Evolutionary conservation across 2,797 vertebrate genomes (phyloP).

Genomic region (Erpetoichthys calabaricus): DNA sequence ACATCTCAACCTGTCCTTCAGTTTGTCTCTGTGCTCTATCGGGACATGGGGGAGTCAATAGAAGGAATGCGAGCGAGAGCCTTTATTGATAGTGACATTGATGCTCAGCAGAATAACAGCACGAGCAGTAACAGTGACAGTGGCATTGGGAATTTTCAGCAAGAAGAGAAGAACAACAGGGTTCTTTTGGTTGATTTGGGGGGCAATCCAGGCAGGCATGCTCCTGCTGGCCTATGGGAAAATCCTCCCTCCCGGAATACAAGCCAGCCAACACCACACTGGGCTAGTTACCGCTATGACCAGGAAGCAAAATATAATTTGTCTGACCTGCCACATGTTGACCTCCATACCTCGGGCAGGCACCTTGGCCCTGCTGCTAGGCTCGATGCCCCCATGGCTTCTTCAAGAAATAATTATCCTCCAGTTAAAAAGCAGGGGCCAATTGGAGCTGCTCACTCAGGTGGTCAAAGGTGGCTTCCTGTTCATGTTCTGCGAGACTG

Average conservation of each 20-base stretch:
- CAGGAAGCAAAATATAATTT: constrained; percentile 42
- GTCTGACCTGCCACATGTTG: constrained; percentile 53
- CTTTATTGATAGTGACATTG: constrained; percentile 69
- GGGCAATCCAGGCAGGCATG: constrained; percentile 54
- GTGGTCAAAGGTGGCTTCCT: constrained; percentile 75
- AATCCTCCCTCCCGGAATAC: constrained; percentile 35
- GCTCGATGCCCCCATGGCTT: constrained; percentile 50
- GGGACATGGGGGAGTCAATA: constrained; percentile 91
- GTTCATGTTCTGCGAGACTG: constrained; percentile 83
- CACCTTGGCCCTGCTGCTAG: constrained; percentile 48
- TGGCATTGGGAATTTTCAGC: constrained; percentile 85
- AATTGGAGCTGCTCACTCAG: constrained; percentile 33
- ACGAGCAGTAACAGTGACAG: constrained; percentile 97
- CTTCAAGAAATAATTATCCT: constrained; percentile 51
- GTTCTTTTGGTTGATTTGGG: constrained; percentile 87
- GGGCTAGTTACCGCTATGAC: constrained; percentile 71
- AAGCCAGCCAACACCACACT: constrained; percentile 30
- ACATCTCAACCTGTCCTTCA: constrained; percentile 88
- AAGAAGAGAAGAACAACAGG: constrained; percentile 79
- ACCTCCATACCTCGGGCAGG: constrained; percentile 54
- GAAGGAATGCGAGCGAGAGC: constrained; percentile 85
- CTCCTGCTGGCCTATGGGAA: constrained; percentile 64
- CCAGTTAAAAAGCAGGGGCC: constrained; percentile 51
- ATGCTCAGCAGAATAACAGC: constrained; percentile 77
- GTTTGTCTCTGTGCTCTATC: constrained; percentile 86